Base-by-base conservation (phyloP, 1,140 invertebrate species). In the Palaemon carinicauda region DNA sequence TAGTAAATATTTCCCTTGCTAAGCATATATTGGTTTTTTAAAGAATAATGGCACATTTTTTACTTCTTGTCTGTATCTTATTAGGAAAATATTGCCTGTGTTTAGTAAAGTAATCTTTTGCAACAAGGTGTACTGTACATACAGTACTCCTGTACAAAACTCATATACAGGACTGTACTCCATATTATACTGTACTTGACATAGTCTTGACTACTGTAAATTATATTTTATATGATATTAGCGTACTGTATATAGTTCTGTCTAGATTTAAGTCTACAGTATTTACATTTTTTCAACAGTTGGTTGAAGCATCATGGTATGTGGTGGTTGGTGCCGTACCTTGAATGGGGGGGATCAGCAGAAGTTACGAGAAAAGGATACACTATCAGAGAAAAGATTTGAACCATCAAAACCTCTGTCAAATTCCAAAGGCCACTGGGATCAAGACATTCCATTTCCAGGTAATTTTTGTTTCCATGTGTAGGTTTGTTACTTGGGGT, bases 301-400 rank as follows among this genome's bases (percentile, higher is more conserved):
- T 73, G 75, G 83, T 56, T 86, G 54, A 80, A 31, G 83, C 83
- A 86, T 27, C 56, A 86, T 86, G 83, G 83, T 86, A 60, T 86
- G 77, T 80, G 83, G 83, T 86, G 83, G 83, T 27, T 73, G 56
- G 77, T 86, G 83, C 69, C 52, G 83, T 54, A 80, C 60, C 60
- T 86, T 77, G 83, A 78, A 80, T 74, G 83, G 83, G 83, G 83
- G 83, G 75, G 83, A 86, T 19, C 77, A 86, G 3, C 77, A 80
- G 50, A 80, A 52, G 15, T 29, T 86, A 51, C 77, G 41, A 33
- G 83, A 86, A 19, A 79, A 33, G 60, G 56, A 86, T 71, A 65
- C 14, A 21, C 71, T 78, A 21, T 33, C 56, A 14, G 71, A 33
- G 50, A 41, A 41, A 60, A 78, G 7, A 3, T 21, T 10, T 12